These are phyloP conservation scores for Megalonaias nervosa DNA, from an alignment of 1,140 invertebrate species.

Conservation along the genomic window DNA sequence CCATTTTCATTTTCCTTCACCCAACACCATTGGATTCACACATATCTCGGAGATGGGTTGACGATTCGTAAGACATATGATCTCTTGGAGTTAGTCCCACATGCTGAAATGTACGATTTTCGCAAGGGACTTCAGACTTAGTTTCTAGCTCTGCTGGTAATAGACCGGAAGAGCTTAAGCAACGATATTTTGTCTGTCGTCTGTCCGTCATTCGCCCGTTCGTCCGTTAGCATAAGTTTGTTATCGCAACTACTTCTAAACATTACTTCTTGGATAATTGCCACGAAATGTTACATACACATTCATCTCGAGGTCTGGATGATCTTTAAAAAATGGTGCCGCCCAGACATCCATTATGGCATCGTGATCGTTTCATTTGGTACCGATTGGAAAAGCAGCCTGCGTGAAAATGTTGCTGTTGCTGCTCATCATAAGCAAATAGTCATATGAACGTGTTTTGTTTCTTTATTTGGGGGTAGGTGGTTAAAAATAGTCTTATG, in stretches of 20 bases:
- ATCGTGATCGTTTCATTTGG: too few relatives aligned
- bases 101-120: conserved; percentile 38
- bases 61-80: conserved; percentile 20
- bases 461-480: too few relatives aligned
- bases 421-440: too few relatives aligned
- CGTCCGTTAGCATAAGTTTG: not conserved
- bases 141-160: conserved; percentile 2
- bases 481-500: too few relatives aligned
- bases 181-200: not conserved
- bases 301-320: too few relatives aligned
- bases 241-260: not conserved
- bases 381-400: too few relatives aligned
- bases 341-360: too few relatives aligned
- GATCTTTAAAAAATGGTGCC: too few relatives aligned
- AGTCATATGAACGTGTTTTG: too few relatives aligned
- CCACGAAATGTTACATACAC: not conserved
- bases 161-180: not conserved
- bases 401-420: too few relatives aligned
- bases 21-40: conserved; percentile 61
- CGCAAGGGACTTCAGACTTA: conserved; percentile 37
- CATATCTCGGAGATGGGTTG: conserved; percentile 40
- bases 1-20: conserved; percentile 47
- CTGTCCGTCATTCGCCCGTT: too few relatives aligned
- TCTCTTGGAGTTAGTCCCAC: conserved; percentile 17
- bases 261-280: conserved; percentile 2